Evolutionary conservation across 2,113 vertebrate genomes (phyloP).

Genomic region (Pungitius pungitius): DNA sequence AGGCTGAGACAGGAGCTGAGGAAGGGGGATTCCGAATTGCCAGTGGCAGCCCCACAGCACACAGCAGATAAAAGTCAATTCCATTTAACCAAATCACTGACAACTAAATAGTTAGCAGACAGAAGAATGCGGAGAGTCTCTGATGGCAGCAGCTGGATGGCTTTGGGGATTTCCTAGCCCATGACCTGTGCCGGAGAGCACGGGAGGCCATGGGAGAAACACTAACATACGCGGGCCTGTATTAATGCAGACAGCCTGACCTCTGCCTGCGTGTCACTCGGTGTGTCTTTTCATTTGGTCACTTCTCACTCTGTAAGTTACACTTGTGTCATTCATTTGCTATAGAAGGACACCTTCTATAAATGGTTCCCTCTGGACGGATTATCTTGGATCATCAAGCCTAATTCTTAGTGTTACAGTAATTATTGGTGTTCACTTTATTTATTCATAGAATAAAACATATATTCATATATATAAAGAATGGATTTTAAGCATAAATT

Average conservation of each 20-base stretch:
- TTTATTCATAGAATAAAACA: neutral
- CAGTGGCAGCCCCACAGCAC: constrained; percentile 88
- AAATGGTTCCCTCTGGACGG: constrained; percentile 1
- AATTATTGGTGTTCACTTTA: neutral
- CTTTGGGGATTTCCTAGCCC: constrained; percentile 67
- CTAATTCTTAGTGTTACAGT: neutral
- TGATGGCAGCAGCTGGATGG: constrained; percentile 72
- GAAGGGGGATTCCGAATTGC: constrained; percentile 85
- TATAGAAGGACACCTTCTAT: neutral
- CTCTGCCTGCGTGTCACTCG: constrained; percentile 36
- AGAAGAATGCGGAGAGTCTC: constrained; percentile 84
- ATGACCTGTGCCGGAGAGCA: constrained; percentile 61
- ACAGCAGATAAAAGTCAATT: constrained; percentile 96
- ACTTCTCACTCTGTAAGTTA: constrained; percentile 26
- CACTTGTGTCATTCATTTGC: constrained; percentile 28
- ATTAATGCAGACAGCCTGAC: constrained; percentile 42
- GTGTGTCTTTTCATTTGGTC: constrained; percentile 43
- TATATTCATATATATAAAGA: neutral
- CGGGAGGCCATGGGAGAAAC: constrained; percentile 59
- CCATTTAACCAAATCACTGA: constrained; percentile 95
- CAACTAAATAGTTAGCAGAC: constrained; percentile 96
- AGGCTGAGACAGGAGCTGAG: constrained; percentile 76
- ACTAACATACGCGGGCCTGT: constrained; percentile 29
- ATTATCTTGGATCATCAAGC: neutral
- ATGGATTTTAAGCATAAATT: neutral